Conservation (phyloP, 2,797 vertebrate genomes). For the Galagoides demidoff region DNA sequence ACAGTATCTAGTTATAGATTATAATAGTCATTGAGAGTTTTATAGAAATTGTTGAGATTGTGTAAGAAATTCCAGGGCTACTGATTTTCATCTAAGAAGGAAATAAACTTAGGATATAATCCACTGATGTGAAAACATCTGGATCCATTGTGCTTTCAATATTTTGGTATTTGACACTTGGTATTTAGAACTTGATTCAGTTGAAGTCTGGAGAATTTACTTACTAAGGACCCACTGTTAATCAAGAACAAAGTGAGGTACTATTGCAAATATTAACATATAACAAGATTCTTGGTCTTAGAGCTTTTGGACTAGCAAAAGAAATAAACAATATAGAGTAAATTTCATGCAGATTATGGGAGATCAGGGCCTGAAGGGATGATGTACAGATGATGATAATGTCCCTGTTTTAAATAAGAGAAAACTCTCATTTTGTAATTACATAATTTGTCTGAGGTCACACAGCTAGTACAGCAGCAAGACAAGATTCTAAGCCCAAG, state of each 20-base stretch:
- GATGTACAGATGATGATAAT: background rate
- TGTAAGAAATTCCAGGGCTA: conserved; percentile 32
- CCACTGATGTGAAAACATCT: conserved; percentile 55
- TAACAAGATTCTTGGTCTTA: background rate
- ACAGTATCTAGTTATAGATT: background rate
- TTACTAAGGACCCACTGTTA: background rate
- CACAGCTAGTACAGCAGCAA: background rate
- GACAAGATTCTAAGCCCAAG: background rate
- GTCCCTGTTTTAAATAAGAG: background rate
- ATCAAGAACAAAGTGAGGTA: background rate
- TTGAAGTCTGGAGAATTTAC: background rate
- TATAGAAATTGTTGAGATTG: background rate
- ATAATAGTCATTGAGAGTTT: background rate
- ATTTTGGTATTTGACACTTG: background rate
- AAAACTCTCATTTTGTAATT: background rate
- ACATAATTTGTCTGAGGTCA: background rate
- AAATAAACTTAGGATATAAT: conserved; percentile 41
- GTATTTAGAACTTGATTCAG: conserved; percentile 37
- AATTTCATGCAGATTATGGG: background rate
- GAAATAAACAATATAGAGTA: background rate
- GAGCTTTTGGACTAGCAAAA: background rate
- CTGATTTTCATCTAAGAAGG: conserved; percentile 33
- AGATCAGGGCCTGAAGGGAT: background rate
- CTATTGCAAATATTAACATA: background rate
- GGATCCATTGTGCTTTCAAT: conserved; percentile 13